phyloP scores from a whole-genome alignment of 2,797 vertebrate species.

The Anniella stebbinsi region DNA sequence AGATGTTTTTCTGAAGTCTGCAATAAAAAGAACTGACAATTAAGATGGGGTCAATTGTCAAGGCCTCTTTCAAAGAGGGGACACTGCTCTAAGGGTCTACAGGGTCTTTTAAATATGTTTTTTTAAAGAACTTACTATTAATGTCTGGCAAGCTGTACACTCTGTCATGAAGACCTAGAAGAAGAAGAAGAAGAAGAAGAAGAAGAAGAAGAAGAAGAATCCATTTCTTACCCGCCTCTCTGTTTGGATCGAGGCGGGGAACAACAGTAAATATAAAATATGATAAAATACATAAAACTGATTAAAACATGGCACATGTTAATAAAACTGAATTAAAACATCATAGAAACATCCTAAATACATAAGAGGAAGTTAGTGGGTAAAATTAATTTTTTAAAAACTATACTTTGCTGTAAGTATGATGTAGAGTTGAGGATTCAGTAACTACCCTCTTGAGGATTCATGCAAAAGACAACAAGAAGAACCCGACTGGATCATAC shows the following conservation, averaged over 20 bases:
- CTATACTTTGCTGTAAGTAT: not conserved
- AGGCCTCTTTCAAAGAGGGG: not conserved
- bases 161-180: slow-evolving; percentile 65
- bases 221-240: too few species aligned
- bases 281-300: too few species aligned
- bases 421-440: not conserved
- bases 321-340: too few species aligned
- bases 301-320: too few species aligned
- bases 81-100: not conserved
- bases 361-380: not conserved
- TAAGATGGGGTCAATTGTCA: not conserved
- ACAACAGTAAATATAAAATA: too few species aligned
- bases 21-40: not conserved
- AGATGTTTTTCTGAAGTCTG: not conserved
- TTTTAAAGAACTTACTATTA: slow-evolving; percentile 66
- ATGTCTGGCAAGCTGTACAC: slow-evolving; percentile 68
- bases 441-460: not conserved
- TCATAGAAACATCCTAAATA: too few species aligned
- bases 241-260: too few species aligned
- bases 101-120: not conserved
- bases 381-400: slow-evolving; percentile 21
- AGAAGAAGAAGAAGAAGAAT: too few species aligned
- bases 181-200: slow-evolving; percentile 28
- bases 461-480: not conserved
- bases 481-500: too few species aligned